Percentiles rank a stretch among this genome's conserved stretches.
These are phyloP conservation scores for Piezodorus guildinii DNA, from an alignment of 1,140 invertebrate genomes.

Conservation along the genomic window DNA sequence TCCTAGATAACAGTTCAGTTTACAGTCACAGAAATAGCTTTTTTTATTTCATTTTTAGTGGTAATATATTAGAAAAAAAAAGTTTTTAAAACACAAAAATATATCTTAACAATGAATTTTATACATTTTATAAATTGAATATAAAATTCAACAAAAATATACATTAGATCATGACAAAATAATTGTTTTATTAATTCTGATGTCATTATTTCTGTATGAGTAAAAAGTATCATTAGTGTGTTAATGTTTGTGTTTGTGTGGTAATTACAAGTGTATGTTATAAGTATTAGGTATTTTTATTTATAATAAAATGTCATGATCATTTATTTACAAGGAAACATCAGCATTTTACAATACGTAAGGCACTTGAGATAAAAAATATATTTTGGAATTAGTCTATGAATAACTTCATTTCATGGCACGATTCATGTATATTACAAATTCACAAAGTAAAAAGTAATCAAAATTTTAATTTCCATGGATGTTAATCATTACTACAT, in stretches of 20 bases:
- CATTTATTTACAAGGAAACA: no score
- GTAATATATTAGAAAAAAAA: constrained; percentile 10
- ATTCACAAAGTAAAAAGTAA: neutral
- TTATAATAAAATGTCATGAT: no score
- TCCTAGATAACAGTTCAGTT: constrained; percentile 2
- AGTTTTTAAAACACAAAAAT: neutral
- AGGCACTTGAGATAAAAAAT: neutral
- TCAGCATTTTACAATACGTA: neutral
- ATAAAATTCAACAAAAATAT: constrained; percentile 1
- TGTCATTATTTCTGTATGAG: no score
- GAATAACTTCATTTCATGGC: constrained; percentile 3
- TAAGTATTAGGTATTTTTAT: no score
- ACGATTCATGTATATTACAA: neutral
- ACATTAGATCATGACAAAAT: no score
- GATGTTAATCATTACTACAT: no score
- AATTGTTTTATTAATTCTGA: no score
- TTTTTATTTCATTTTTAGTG: neutral
- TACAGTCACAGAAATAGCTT: constrained; percentile 5
- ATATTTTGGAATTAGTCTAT: neutral
- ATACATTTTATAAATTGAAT: neutral
- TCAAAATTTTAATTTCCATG: neutral
- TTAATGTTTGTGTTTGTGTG: no score
- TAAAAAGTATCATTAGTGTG: no score
- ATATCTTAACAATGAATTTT: neutral
- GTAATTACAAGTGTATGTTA: no score